These are phyloP conservation scores for Stigmatopora argus DNA, from an alignment of 2,113 vertebrate species.

Conservation along the genomic window DNA sequence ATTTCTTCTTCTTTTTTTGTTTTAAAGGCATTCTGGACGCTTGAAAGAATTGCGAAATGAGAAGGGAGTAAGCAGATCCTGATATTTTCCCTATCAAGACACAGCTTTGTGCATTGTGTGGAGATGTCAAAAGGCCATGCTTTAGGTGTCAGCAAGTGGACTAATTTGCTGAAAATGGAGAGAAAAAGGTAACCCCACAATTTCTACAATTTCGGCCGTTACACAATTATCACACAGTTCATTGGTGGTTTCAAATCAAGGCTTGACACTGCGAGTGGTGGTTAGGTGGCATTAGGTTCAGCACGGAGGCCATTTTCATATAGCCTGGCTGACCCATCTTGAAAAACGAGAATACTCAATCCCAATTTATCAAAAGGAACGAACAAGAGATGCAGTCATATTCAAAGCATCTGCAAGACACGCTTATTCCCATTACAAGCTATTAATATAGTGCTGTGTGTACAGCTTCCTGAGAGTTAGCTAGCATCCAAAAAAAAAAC, in stretches of 20 bases:
- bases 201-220: neutral
- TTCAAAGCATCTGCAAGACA: neutral
- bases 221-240: slow-evolving; percentile 11
- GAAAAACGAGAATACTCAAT: slow-evolving; percentile 20
- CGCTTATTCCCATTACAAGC: slow-evolving; percentile 37
- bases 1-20: neutral
- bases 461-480: slow-evolving; percentile 70
- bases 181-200: neutral
- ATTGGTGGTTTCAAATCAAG: slow-evolving; percentile 31
- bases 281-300: slow-evolving; percentile 33
- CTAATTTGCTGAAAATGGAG: neutral
- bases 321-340: slow-evolving; percentile 53
- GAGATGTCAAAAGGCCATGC: slow-evolving; percentile 1
- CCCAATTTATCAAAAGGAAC: slow-evolving; percentile 1
- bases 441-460: slow-evolving; percentile 58
- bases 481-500: slow-evolving; percentile 35
- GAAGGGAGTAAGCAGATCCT: slow-evolving; percentile 37
- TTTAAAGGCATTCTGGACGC: slow-evolving; percentile 42
- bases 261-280: slow-evolving; percentile 26
- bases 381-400: slow-evolving; percentile 7
- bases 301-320: slow-evolving; percentile 49
- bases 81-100: slow-evolving; percentile 32
- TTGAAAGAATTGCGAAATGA: slow-evolving; percentile 34
- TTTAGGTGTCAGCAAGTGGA: neutral
- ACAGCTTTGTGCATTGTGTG: slow-evolving; percentile 38